Base-by-base conservation (phyloP, 2,888 invertebrate genomes). In the Tenthredo scrophulariae region DNA sequence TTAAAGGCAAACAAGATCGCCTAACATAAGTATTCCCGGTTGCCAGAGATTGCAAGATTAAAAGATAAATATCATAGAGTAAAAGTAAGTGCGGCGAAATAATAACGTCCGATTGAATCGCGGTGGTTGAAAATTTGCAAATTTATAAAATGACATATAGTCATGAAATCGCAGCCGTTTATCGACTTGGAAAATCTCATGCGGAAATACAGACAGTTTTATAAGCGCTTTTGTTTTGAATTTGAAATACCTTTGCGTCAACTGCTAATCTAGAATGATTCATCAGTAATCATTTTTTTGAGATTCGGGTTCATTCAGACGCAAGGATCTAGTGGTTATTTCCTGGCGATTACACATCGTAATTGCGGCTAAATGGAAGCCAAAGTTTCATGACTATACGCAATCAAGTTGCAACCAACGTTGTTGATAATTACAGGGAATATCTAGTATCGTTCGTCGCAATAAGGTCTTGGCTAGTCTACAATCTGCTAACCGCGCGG, bases 1-100 rank as follows among this genome's bases (percentile, higher is more conserved):
- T 43, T 33, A 83, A 83, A 29, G 50, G 67, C 46, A 33, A 70
- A 83, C 70, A 83, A 67, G 29, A 67, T 80, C 50, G 5, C 33
- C 62, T 62, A 37, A 46, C 15, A 46, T 13, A 46, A 22, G 15
- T 10, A 62, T 40, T 62, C 26, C 13, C 15, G 37, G 40, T 62
- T 62, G 62, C 62, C 62, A 18, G 37, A 62, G 13, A 80, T 62
- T 37, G 62, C 13, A 62, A 62, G 22, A 80, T 80, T 62, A 15
- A 54, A 6, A n/a, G 54, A n/a, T 54, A 54, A 62, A 80, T 22
- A 62, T 77, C 80, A 80, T 22, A 62, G 62, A 62, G 22, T 37
- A 13, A 22, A 80, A 80, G 80, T 80, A 50, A 80, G 80, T 80
- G 40, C 6, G 29, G 10, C 46, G 37, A 80, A 37, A 62, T 26